Percentiles rank a stretch among this genome's conserved stretches.
These are phyloP conservation scores for Zeus faber DNA, from an alignment of 2,113 vertebrate genomes.

Conservation along the genomic window DNA sequence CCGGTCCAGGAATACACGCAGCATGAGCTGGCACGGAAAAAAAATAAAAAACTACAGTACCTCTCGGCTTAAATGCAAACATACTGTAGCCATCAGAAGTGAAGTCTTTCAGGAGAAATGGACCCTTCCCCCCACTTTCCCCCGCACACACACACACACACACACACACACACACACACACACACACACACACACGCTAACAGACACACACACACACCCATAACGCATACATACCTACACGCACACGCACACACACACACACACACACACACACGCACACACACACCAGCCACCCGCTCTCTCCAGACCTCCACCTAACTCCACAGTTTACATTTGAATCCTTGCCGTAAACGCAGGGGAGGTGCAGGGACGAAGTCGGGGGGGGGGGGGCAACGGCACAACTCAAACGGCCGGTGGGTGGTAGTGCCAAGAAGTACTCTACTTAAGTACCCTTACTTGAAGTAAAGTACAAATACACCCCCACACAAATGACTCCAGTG, in stretches of 20 bases:
- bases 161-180: neutral
- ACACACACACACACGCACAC: neutral
- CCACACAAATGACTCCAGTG: too few species aligned
- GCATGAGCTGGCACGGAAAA: constrained; percentile 73
- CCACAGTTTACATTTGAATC: constrained; percentile 48
- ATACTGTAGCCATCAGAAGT: constrained; percentile 44
- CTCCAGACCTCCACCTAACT: constrained; percentile 14
- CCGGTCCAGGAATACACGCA: constrained; percentile 44
- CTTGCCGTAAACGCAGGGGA: neutral
- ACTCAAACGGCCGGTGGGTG: too few species aligned
- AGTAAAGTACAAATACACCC: too few species aligned
- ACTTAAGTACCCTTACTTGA: too few species aligned
- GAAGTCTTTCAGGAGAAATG: constrained; percentile 53
- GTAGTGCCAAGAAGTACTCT: too few species aligned
- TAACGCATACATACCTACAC: neutral
- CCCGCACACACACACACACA: constrained; percentile 4
- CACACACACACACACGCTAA: neutral
- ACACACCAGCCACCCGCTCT: constrained; percentile 21
- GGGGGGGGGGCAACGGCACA: too few species aligned
- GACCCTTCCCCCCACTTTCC: constrained; percentile 10
- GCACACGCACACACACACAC: constrained; percentile 16
- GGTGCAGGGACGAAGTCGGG: too few species aligned
- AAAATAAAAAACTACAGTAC: constrained; percentile 44
- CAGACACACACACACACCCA: neutral
- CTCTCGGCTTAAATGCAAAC: constrained; percentile 50